Evolutionary conservation across 2,797 vertebrate species (phyloP), one percentile per base, ranked within the genome.

Genomic region (Silurus lanzhouensis): DNA sequence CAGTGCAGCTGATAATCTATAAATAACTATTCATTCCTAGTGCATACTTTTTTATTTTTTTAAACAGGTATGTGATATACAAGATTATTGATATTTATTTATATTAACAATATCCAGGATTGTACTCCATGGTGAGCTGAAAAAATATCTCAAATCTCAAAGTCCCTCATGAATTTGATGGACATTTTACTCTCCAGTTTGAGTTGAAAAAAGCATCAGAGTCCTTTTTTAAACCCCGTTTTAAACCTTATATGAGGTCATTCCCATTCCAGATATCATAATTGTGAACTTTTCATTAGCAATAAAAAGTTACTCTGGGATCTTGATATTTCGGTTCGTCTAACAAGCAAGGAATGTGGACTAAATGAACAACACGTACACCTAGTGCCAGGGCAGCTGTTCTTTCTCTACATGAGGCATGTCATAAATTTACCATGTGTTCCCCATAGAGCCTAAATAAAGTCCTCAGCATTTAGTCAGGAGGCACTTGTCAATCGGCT

Each of bases 401-500:
- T 82, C 89, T 87, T 38, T 89, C 61, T 63, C 83, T 90, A 85
- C 81, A 76, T 27, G 70, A 87, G 90, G 82, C 88, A 92, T 92
- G 90, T 85, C 88, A 89, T 90, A 90, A 90, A 91, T 90, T 92
- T 88, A 87, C 91, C 92, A 94, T 93, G 88, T 94, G 93, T 92
- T 90, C 87, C 83, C 86, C 72, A 87, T 89, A 88, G 77, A 92
- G 89, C 92, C 90, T 75, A 95, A 95, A 95, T 95, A 94, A 94
- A 92, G 88, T 79, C 84, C 89, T 89, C 81, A 63, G 20, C 77
- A 63, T 63, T 63, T 63, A 46, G 77, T 63, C 77, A 86, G 89
- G 85, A 91, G 89, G 87, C 70, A 7, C 91, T 93, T 93, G 89
- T 91, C 89, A 74, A 82, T 91, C 87, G 81, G 84, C 86, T 22